phyloP scores from a whole-genome alignment of 2,113 vertebrate genomes.

The Crotalus tigris region DNA sequence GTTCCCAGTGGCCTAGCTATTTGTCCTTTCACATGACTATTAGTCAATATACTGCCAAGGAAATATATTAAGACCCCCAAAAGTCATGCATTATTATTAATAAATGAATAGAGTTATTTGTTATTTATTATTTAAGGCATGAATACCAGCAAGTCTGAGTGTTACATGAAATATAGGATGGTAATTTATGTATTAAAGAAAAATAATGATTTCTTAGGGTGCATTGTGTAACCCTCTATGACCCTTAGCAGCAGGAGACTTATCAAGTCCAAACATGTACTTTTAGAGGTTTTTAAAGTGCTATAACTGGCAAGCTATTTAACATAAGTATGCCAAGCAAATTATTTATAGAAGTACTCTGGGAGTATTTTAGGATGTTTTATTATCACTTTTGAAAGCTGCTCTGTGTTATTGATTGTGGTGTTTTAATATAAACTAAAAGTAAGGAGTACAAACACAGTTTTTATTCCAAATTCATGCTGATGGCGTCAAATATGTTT shows the following conservation, averaged over 20 bases:
- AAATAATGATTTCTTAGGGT: slow-evolving; percentile 77
- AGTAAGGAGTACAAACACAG: slow-evolving; percentile 64
- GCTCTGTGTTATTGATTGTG: slow-evolving; percentile 76
- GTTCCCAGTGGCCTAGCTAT: slow-evolving; percentile 70
- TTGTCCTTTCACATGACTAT: slow-evolving; percentile 69
- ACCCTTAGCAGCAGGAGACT: slow-evolving; percentile 70
- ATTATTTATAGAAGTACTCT: slow-evolving; percentile 82
- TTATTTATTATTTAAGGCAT: slow-evolving; percentile 82
- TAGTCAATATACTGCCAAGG: slow-evolving; percentile 57
- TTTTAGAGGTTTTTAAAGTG: slow-evolving; percentile 74
- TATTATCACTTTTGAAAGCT: slow-evolving; percentile 79
- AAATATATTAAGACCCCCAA: slow-evolving; percentile 58
- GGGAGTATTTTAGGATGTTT: slow-evolving; percentile 81
- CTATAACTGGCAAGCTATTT: slow-evolving; percentile 80
- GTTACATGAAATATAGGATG: slow-evolving; percentile 79
- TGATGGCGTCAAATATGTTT: slow-evolving; percentile 69
- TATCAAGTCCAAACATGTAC: slow-evolving; percentile 77
- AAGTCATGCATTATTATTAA: slow-evolving; percentile 76
- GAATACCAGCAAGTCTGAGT: slow-evolving; percentile 69
- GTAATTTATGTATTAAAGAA: slow-evolving; percentile 84
- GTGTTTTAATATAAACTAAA: slow-evolving; percentile 76
- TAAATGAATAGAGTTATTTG: slow-evolving; percentile 78
- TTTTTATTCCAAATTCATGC: slow-evolving; percentile 71
- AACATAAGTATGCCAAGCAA: slow-evolving; percentile 79
- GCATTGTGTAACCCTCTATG: slow-evolving; percentile 64